A percentile compares a stretch with the other conserved stretches of the same genome.
These are phyloP conservation scores for Calyptomena viridis DNA, from an alignment of 2,113 vertebrate species.

Conservation along the genomic window DNA sequence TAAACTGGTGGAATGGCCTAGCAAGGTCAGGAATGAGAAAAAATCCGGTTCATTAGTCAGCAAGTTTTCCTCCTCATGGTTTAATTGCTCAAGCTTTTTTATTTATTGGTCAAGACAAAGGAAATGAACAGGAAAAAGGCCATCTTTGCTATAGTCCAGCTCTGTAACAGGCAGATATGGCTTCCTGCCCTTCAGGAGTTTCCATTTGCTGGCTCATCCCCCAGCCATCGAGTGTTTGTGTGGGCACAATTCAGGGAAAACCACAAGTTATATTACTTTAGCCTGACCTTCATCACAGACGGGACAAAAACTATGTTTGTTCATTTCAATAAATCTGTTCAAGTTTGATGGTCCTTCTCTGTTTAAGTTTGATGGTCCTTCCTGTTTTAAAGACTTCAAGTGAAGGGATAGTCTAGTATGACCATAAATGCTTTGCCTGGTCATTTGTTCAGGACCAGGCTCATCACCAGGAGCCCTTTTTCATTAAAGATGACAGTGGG, in stretches of 20 bases:
- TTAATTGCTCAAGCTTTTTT: conserved; percentile 25
- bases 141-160: neutral
- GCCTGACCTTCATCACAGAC: neutral
- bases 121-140: conserved; percentile 12
- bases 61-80: conserved; percentile 19
- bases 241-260: neutral
- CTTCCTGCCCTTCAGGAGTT: neutral
- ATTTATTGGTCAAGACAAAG: conserved; percentile 20
- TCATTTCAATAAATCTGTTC: neutral
- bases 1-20: conserved; percentile 16
- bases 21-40: conserved; percentile 40
- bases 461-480: neutral
- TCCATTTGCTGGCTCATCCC: neutral
- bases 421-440: neutral
- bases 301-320: neutral
- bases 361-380: neutral
- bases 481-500: neutral
- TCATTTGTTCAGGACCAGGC: neutral
- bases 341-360: neutral
- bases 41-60: conserved; percentile 45
- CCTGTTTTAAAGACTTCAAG: neutral
- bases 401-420: neutral
- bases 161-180: neutral
- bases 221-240: neutral
- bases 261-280: neutral